Evolutionary conservation across 2,113 vertebrate species (phyloP).

Genomic region (Catharus bicknelli): DNA sequence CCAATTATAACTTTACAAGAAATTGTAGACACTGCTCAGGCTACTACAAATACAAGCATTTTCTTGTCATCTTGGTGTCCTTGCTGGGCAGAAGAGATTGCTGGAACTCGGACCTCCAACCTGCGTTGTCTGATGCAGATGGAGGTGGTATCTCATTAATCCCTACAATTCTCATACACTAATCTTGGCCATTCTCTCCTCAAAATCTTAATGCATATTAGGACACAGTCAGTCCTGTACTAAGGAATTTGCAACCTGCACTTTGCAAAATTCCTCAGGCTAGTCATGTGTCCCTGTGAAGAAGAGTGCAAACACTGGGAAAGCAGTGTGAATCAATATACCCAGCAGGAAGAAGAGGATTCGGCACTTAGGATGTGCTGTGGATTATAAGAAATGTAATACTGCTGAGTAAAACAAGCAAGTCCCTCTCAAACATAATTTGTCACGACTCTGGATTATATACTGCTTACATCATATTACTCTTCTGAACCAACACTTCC

Average conservation of each 20-base stretch:
- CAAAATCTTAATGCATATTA: not conserved
- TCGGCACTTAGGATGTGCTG: not conserved
- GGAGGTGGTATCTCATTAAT: not conserved
- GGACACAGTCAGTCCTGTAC: not conserved
- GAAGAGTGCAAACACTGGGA: fast-evolving
- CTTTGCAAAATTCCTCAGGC: not conserved
- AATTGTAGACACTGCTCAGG: not conserved
- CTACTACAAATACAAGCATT: not conserved
- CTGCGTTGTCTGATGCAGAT: not conserved
- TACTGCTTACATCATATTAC: not conserved
- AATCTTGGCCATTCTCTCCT: not conserved
- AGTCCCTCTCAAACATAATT: not conserved
- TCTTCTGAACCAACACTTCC: not conserved
- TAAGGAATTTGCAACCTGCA: not conserved
- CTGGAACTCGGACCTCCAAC: fast-evolving
- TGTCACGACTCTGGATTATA: not conserved
- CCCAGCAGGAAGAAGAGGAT: not conserved
- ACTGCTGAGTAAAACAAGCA: not conserved
- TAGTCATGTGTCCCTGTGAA: not conserved
- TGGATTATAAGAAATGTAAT: not conserved
- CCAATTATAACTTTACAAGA: not conserved
- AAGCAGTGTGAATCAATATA: not conserved
- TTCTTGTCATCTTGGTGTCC: not conserved
- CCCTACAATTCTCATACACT: fast-evolving
- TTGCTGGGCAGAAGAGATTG: not conserved